These are phyloP conservation scores for Serilophus lunatus DNA, from an alignment of 2,113 vertebrate genomes.

Conservation along the genomic window DNA sequence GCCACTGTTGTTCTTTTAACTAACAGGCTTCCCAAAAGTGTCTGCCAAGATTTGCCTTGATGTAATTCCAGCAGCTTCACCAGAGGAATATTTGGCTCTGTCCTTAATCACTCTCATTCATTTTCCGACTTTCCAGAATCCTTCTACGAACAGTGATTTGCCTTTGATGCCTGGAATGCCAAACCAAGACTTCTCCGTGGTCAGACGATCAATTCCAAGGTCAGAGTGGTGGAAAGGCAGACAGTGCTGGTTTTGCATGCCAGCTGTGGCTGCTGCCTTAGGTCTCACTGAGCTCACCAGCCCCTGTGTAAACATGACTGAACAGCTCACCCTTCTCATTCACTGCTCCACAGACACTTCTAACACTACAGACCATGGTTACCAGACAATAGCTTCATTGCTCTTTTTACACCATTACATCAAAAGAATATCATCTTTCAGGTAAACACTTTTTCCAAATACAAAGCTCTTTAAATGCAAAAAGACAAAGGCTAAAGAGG, in stretches of 20 bases:
- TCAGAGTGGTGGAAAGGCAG: not conserved
- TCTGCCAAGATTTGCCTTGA: slow-evolving; percentile 4
- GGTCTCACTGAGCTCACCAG: not conserved
- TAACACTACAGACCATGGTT: fast-evolving
- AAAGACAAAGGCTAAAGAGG: not conserved
- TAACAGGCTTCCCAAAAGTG: not conserved
- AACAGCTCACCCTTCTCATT: not conserved
- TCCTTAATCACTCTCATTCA: not conserved
- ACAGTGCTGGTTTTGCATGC: not conserved
- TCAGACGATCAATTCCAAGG: not conserved
- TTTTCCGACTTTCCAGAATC: not conserved
- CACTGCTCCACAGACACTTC: not conserved
- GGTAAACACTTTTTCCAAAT: not conserved
- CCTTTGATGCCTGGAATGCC: not conserved
- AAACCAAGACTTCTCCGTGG: not conserved
- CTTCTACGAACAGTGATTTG: not conserved
- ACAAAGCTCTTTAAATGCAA: not conserved
- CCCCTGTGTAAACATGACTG: not conserved
- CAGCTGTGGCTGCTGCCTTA: not conserved
- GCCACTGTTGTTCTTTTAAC: not conserved
- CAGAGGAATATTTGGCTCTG: not conserved
- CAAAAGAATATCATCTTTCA: not conserved
- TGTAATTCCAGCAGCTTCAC: not conserved
- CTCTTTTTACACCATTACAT: not conserved
- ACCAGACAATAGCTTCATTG: not conserved